These are phyloP conservation scores for Eunapius fragilis DNA, from an alignment of 37 sponge, comb jelly and placozoan species.

Conservation along the genomic window DNA sequence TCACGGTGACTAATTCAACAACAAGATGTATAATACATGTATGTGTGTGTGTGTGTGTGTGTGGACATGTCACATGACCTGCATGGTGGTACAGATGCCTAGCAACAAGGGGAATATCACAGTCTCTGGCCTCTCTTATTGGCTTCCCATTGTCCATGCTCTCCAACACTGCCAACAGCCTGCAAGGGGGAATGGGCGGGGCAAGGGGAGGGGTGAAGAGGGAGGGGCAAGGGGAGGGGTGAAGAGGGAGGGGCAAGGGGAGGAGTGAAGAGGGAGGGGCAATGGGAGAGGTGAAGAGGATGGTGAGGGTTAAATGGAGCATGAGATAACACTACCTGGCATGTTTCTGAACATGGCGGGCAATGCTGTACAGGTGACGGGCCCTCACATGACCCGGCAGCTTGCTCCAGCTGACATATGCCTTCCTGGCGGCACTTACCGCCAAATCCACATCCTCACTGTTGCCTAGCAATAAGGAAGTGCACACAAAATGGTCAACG, in stretches of 20 bases:
- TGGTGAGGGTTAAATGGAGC: too few relatives aligned
- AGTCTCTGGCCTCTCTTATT: conserved; percentile 90
- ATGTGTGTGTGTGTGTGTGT: not conserved
- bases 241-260: too few relatives aligned
- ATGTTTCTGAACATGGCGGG: conserved; percentile 95
- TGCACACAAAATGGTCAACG: not conserved
- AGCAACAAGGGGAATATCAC: conserved; percentile 88
- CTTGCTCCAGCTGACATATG: conserved; percentile 85
- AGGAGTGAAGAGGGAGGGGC: not conserved
- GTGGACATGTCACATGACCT: conserved; percentile 9
- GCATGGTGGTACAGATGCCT: conserved; percentile 94
- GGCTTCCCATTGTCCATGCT: conserved; percentile 95
- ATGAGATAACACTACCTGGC: conserved; percentile 45
- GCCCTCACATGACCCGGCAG: conserved; percentile 86
- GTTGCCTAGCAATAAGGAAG: conserved; percentile 37
- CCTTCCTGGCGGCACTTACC: conserved; percentile 75
- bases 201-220: not conserved
- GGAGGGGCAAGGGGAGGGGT: not conserved
- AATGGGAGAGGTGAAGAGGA: not conserved
- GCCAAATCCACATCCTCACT: conserved; percentile 92
- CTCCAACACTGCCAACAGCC: conserved; percentile 89
- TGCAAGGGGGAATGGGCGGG: not conserved
- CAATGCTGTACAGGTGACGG: conserved; percentile 86
- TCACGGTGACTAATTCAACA: too few relatives aligned
- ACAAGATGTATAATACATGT: not conserved